phyloP scores from a whole-genome alignment of 2,888 invertebrate genomes.

The Alentia gelatinosa region DNA sequence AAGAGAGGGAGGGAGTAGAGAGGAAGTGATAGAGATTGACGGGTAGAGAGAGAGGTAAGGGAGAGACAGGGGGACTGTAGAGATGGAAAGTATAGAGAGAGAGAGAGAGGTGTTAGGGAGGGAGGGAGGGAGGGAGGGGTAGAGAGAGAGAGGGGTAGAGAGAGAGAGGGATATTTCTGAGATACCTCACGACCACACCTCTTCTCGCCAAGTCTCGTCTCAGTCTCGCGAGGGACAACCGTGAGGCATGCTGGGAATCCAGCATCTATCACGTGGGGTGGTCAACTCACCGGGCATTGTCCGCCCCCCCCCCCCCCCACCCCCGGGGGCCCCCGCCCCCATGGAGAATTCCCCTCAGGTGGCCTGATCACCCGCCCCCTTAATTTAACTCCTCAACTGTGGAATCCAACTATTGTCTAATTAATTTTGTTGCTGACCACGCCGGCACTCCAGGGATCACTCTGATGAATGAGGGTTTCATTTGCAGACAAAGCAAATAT shows the following conservation, averaged over 20 bases:
- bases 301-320: not conserved
- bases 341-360: not conserved
- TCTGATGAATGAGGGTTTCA: slow-evolving; percentile 15
- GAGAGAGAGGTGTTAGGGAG: too few relatives aligned
- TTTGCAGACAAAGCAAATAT: slow-evolving; percentile 54
- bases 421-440: slow-evolving; percentile 49
- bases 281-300: slow-evolving; percentile 10
- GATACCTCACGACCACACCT: slow-evolving; percentile 21
- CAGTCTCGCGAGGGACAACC: not conserved
- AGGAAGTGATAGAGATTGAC: too few relatives aligned
- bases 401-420: slow-evolving; percentile 44
- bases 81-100: too few relatives aligned
- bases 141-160: not conserved
- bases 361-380: not conserved
- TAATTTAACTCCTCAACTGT: slow-evolving; percentile 47
- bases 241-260: slow-evolving; percentile 44
- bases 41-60: too few relatives aligned
- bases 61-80: too few relatives aligned
- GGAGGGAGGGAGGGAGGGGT: too few relatives aligned
- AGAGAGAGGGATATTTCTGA: not conserved
- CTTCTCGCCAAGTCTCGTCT: not conserved
- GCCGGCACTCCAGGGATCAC: not conserved
- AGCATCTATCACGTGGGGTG: slow-evolving; percentile 6
- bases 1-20: too few relatives aligned
- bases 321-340: not conserved